These are phyloP conservation scores for Neofelis nebulosa DNA, from an alignment of 2,113 vertebrate genomes.

Conservation along the genomic window DNA sequence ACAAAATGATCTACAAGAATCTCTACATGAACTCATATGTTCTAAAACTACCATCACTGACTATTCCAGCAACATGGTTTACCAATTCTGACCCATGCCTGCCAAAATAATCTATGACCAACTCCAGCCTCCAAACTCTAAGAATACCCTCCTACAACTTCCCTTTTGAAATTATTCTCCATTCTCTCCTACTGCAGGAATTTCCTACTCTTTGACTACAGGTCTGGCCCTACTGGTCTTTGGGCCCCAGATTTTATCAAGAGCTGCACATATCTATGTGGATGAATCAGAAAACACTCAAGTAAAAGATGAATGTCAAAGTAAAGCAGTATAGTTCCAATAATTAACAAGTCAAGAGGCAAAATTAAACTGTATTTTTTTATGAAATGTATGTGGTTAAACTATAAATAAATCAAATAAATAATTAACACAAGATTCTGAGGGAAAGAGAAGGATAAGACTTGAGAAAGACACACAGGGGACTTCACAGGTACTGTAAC, in stretches of 20 bases:
- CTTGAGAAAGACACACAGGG: not conserved
- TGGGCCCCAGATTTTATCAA: not conserved
- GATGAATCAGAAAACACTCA: not conserved
- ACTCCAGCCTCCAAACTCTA: not conserved
- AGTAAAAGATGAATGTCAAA: not conserved
- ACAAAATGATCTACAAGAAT: not conserved
- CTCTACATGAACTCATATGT: not conserved
- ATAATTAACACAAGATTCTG: not conserved
- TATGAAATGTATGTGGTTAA: not conserved
- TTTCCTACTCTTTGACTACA: not conserved
- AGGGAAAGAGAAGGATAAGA: not conserved
- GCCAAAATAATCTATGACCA: not conserved
- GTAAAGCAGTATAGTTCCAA: not conserved
- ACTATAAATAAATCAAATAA: not conserved
- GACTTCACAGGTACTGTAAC: not conserved
- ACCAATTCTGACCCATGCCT: not conserved
- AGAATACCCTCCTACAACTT: not conserved
- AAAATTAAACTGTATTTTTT: not conserved
- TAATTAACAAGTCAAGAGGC: not conserved
- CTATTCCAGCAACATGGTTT: not conserved
- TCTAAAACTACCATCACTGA: not conserved
- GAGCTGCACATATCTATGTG: not conserved
- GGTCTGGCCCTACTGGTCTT: not conserved
- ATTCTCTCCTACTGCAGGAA: not conserved
- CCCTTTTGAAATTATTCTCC: not conserved